Conservation (phyloP, 92 coral and sea anemone genomes). For the Epizoanthus illoricatus region DNA sequence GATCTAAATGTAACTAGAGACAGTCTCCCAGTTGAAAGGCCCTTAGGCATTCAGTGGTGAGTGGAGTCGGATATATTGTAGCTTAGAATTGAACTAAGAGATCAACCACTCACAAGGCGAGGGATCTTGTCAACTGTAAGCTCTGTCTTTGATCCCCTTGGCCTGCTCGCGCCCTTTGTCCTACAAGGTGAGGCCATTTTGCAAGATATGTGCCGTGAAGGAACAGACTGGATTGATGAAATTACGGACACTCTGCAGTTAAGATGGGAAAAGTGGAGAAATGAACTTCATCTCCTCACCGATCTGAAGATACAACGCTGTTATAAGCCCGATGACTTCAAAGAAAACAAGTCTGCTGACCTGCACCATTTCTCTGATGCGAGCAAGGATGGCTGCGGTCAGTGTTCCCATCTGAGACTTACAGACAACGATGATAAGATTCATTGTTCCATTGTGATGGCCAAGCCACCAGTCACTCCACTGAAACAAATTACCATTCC, state of each 20-base stretch:
- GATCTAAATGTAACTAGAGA: background rate
- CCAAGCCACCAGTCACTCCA: conserved; percentile 8
- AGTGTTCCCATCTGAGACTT: conserved; percentile 16
- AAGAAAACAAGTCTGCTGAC: background rate
- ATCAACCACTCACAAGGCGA: background rate
- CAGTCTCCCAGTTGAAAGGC: background rate
- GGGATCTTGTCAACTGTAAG: conserved; percentile 13
- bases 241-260: background rate
- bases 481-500: too few species aligned
- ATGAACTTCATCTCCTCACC: too few species aligned
- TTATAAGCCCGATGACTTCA: conserved; percentile 9
- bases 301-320: background rate
- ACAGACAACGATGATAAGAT: background rate
- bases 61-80: background rate
- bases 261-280: conserved; percentile 17
- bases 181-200: conserved; percentile 6
- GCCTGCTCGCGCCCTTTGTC: conserved; percentile 9
- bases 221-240: background rate
- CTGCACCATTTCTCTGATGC: conserved; percentile 9
- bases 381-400: conserved; percentile 7
- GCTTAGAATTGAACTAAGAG: background rate
- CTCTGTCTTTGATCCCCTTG: too few species aligned
- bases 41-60: background rate
- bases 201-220: background rate
- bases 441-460: conserved; percentile 8